These are phyloP conservation scores for Protaetia brevitarsis DNA, from an alignment of 1,140 invertebrate species.

Conservation along the genomic window DNA sequence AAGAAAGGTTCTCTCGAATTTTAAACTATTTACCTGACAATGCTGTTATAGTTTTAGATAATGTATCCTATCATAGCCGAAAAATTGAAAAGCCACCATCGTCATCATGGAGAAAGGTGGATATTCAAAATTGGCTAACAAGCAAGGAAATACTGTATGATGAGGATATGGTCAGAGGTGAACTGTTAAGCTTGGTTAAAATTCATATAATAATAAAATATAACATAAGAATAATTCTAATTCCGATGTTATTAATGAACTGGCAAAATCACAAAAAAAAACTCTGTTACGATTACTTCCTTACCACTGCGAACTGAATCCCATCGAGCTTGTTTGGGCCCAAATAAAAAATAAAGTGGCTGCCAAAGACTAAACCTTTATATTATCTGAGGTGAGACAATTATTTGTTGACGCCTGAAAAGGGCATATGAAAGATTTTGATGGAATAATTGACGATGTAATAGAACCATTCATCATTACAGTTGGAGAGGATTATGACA, in stretches of 20 bases:
- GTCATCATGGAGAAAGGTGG: conserved; percentile 29
- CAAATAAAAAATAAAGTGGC: conserved; percentile 28
- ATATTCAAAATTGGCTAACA: conserved; percentile 38
- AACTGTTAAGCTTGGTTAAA: conserved; percentile 33
- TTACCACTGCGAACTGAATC: conserved; percentile 38
- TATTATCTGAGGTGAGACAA: conserved; percentile 24
- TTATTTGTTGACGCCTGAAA: conserved; percentile 27
- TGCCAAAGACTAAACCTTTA: conserved; percentile 27
- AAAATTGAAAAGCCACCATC: conserved; percentile 32
- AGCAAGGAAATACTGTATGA: conserved; percentile 31
- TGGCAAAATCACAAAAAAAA: conserved; percentile 31
- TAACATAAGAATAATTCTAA: conserved; percentile 28
- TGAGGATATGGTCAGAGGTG: conserved; percentile 29
- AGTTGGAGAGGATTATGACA: too few species aligned
- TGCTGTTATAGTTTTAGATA: conserved; percentile 38
- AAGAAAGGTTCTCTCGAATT: conserved; percentile 27
- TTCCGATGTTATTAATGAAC: conserved; percentile 35
- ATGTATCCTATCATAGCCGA: conserved; percentile 32
- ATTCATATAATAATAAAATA: too few species aligned
- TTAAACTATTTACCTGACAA: conserved; percentile 20
- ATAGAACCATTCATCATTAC: too few species aligned
- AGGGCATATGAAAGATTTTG: conserved; percentile 19
- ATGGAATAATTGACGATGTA: too few species aligned
- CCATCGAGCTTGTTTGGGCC: conserved; percentile 33
- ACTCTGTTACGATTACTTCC: conserved; percentile 34